These are phyloP conservation scores for Budorcas taxicolor DNA, from an alignment of 2,113 vertebrate species.

Conservation along the genomic window DNA sequence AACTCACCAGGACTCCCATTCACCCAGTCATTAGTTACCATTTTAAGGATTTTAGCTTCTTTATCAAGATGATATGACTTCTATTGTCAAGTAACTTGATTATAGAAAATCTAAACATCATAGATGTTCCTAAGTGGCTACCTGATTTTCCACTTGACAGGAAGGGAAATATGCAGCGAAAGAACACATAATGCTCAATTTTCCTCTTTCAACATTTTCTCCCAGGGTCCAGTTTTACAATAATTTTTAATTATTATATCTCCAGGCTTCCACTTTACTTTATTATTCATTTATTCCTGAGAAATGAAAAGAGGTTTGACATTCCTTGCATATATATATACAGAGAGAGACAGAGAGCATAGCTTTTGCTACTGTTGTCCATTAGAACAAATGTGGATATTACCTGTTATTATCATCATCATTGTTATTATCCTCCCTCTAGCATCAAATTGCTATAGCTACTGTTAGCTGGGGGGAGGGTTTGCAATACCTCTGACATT, in stretches of 20 bases:
- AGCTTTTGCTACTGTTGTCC: neutral
- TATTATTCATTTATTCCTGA: slow-evolving; percentile 65
- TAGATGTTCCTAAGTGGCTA: neutral
- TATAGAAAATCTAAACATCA: neutral
- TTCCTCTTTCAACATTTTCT: neutral
- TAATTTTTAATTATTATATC: slow-evolving; percentile 56
- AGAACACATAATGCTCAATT: neutral
- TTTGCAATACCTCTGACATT: neutral
- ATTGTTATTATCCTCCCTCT: neutral
- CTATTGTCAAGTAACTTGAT: neutral
- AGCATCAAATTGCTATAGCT: neutral
- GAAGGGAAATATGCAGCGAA: neutral
- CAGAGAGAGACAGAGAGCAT: neutral
- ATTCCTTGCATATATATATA: neutral
- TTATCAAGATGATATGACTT: neutral
- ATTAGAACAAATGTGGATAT: slow-evolving; percentile 40
- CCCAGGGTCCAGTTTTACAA: slow-evolving; percentile 26
- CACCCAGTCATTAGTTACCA: neutral
- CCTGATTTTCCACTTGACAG: slow-evolving; percentile 22
- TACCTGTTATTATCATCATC: neutral
- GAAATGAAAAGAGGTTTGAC: slow-evolving; percentile 32
- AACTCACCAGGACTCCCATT: neutral
- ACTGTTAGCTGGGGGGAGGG: neutral
- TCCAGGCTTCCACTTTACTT: slow-evolving; percentile 38
- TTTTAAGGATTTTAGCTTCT: neutral